phyloP scores from a whole-genome alignment of 2,888 invertebrate genomes.

The Unio pictorum region DNA sequence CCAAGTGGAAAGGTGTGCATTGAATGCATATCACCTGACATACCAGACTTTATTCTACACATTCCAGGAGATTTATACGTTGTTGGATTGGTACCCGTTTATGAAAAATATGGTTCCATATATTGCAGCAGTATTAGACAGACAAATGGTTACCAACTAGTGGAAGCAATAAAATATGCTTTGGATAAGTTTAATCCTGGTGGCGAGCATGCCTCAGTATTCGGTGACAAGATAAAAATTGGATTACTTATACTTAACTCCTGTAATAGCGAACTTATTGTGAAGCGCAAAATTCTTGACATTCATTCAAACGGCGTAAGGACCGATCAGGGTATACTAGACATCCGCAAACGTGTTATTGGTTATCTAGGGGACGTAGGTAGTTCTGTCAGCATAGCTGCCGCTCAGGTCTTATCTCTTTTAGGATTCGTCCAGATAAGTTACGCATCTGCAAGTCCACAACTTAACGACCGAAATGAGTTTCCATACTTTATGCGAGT shows the following conservation, averaged over 20 bases:
- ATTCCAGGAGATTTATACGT: not conserved
- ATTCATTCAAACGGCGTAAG: not conserved
- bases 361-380: not conserved
- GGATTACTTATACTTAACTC: constrained; percentile 1
- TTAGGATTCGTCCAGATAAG: not conserved
- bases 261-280: not conserved
- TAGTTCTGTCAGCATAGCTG: not conserved
- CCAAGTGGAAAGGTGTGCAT: too few relatives aligned
- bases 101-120: not conserved
- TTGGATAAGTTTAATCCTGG: not conserved
- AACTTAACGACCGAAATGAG: not conserved
- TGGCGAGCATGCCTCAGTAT: not conserved
- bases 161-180: not conserved
- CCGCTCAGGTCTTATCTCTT: not conserved
- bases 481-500: not conserved
- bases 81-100: not conserved
- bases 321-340: too few relatives aligned
- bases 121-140: not conserved
- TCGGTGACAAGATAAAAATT: not conserved
- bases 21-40: too few relatives aligned
- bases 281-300: not conserved
- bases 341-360: not conserved
- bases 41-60: not conserved
- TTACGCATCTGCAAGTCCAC: not conserved
- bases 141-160: not conserved